Percentiles rank a stretch among this genome's conserved stretches.
Conservation (phyloP, 2,797 vertebrate species). For the Aselliscus stoliczkanus region DNA sequence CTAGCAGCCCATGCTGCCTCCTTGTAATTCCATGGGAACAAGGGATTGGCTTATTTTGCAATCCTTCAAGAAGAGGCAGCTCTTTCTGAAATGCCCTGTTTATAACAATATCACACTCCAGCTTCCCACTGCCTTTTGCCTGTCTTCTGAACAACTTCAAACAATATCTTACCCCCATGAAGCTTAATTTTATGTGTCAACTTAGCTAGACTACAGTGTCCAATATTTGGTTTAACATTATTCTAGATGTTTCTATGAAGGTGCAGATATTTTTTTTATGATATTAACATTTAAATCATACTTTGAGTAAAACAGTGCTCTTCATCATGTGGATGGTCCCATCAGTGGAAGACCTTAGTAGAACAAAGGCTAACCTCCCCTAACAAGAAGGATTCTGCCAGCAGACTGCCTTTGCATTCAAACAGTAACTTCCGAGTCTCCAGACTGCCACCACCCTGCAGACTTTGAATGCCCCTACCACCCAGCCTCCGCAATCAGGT, state of each 20-base stretch:
- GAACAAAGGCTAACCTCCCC: background rate
- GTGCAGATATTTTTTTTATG: background rate
- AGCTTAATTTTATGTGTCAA: background rate
- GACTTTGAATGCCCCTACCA: background rate
- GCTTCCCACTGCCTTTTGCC: background rate
- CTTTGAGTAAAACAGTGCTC: background rate
- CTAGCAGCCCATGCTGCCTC: background rate
- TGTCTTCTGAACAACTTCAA: background rate
- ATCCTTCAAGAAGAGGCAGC: no score
- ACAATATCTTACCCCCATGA: background rate
- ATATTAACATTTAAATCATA: conserved; percentile 16
- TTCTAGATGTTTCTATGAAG: background rate
- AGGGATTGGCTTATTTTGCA: background rate
- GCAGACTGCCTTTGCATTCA: background rate
- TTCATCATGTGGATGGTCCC: background rate
- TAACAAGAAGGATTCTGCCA: background rate
- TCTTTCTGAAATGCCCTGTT: background rate
- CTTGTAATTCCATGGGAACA: background rate
- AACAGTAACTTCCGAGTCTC: background rate
- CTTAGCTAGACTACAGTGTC: background rate
- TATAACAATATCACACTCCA: background rate
- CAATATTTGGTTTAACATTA: background rate
- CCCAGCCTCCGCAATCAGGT: background rate
- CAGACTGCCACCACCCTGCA: background rate
- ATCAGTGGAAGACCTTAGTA: background rate